Evolutionary conservation across 1,140 invertebrate genomes (phyloP).

Genomic region (Thaumatotibia leucotreta): DNA sequence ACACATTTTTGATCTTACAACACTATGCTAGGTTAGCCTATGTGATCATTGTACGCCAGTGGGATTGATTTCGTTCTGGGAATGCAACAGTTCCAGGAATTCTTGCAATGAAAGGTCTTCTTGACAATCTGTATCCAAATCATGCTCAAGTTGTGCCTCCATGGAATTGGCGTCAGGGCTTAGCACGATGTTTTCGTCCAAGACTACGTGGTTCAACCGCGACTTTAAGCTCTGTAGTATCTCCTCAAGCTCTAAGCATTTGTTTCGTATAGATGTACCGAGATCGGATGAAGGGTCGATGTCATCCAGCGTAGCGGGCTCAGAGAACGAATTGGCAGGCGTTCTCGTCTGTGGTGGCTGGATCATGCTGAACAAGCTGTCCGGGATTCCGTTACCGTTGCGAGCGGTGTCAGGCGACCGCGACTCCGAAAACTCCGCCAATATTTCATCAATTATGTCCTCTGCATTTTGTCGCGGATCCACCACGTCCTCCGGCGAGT

Average conservation of each 20-base stretch:
- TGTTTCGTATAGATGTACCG: slow-evolving; percentile 69
- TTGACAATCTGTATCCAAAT: slow-evolving; percentile 68
- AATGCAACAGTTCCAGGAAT: slow-evolving; percentile 64
- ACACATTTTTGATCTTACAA: slow-evolving; percentile 37
- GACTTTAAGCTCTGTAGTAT: slow-evolving; percentile 73
- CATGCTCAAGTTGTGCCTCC: slow-evolving; percentile 69
- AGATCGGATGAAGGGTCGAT: slow-evolving; percentile 71
- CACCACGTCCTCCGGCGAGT: slow-evolving; percentile 56
- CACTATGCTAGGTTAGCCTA: neutral
- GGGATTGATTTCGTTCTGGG: slow-evolving; percentile 63
- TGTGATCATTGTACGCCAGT: slow-evolving; percentile 52
- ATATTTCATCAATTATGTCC: slow-evolving; percentile 68
- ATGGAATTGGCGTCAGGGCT: slow-evolving; percentile 70
- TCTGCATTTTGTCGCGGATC: slow-evolving; percentile 65
- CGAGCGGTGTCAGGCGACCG: slow-evolving; percentile 47
- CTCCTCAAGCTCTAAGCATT: slow-evolving; percentile 73
- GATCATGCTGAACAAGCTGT: slow-evolving; percentile 61
- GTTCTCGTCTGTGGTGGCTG: slow-evolving; percentile 64
- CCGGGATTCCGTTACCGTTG: slow-evolving; percentile 49
- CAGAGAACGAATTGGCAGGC: slow-evolving; percentile 60
- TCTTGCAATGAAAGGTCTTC: slow-evolving; percentile 68
- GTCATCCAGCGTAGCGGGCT: slow-evolving; percentile 62
- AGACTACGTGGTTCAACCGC: slow-evolving; percentile 69
- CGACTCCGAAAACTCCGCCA: slow-evolving; percentile 65
- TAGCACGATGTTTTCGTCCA: slow-evolving; percentile 70